Percentiles rank a stretch among this genome's conserved stretches.
These are phyloP conservation scores for Rhinichthys klamathensis DNA, from an alignment of 2,113 vertebrate genomes.

Conservation along the genomic window DNA sequence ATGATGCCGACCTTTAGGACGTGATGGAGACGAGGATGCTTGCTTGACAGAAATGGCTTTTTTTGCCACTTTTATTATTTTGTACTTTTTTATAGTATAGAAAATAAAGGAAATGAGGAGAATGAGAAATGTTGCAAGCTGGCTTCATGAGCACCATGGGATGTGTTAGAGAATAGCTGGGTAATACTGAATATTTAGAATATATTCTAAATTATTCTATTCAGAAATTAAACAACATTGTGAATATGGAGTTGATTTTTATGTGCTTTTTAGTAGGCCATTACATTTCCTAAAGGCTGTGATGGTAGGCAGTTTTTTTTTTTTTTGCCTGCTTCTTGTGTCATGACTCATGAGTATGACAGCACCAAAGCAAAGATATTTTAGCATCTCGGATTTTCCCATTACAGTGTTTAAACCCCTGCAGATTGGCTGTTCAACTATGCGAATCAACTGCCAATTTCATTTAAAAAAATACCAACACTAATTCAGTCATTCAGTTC, in stretches of 20 bases:
- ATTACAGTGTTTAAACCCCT: not conserved
- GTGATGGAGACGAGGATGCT: not conserved
- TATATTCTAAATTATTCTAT: not conserved
- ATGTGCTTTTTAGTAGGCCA: slow-evolving; percentile 3
- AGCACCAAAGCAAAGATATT: slow-evolving; percentile 10
- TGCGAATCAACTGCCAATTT: not conserved
- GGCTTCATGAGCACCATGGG: not conserved
- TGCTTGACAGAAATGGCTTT: not conserved
- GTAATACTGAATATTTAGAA: not conserved
- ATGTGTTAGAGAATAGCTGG: not conserved
- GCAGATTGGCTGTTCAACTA: not conserved
- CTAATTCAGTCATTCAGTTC: not conserved
- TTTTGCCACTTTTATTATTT: not conserved
- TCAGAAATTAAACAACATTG: not conserved
- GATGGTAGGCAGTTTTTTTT: not conserved
- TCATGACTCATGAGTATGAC: slow-evolving; percentile 25
- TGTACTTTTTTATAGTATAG: not conserved
- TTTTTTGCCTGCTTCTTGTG: slow-evolving; percentile 3
- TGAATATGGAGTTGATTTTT: not conserved
- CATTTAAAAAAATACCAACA: not conserved
- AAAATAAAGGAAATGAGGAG: not conserved
- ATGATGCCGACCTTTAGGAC: slow-evolving; percentile 59
- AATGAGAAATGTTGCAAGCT: not conserved
- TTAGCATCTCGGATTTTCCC: not conserved
- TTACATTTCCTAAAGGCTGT: slow-evolving; percentile 2